Evolutionary conservation across 1,140 invertebrate genomes (phyloP), one percentile per base, ranked within the genome.

Genomic region (Lanistes nyassanus): DNA sequence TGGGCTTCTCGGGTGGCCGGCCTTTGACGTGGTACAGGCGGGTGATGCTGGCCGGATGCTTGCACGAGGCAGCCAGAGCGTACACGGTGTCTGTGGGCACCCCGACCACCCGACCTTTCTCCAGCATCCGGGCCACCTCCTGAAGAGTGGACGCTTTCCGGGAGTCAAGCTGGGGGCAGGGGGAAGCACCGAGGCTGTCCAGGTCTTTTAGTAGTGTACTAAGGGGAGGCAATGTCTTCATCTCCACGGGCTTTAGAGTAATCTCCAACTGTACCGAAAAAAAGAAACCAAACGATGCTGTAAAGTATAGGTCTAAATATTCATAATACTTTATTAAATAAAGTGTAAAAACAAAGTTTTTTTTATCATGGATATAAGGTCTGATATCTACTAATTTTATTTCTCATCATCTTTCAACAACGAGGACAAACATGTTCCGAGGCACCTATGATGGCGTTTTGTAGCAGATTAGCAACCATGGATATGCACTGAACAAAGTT

Each of bases 1-100:
- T 80, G 19, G 81, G 81, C 69, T 82, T 82, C 67, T 80, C 79
- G 26, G 77, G 56, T n/a, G 81, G 81, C 65, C 81, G 78, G n/a
- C 76, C 81, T 69, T 82, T 82, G 29, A 82, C 76, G 58, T 76
- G 68, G 55, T 82, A 82, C 26, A 82, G 77, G 21, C 75, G 74
- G 21, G 66, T 77, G 56, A 82, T 76, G 21, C 77, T 79, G 53
- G 76, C 68, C n/a, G 81, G 81, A 6, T 77, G 66, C 56, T 75
- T 80, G 55, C 81, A 82, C 23, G 81, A 82, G n/a, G 77, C 79
- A 23, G 71, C 79, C 19, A 82, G 70, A 16, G 79, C 79, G 66
- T 82, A 82, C 13, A 82, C 81, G 7, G 81, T 82, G 58, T 82
- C 81, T 23, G 81, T 82, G 7, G 81, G 81, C 19, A 78, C 73